phyloP scores from a whole-genome alignment of 2,888 invertebrate species.

The Sesia bembeciformis region DNA sequence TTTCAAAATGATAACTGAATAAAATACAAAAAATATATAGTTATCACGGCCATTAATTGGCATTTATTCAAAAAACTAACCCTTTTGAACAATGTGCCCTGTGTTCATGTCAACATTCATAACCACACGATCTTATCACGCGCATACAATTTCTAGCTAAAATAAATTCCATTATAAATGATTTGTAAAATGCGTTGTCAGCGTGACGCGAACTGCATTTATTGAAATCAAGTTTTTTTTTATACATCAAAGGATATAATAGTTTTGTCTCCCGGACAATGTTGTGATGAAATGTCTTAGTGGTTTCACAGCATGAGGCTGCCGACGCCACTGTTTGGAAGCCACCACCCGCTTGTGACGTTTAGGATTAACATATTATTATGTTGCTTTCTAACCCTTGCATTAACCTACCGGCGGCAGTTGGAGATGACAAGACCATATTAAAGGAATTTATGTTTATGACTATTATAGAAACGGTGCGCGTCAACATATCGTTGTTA shows the following conservation, averaged over 20 bases:
- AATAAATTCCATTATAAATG: constrained; percentile 63
- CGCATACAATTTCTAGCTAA: constrained; percentile 36
- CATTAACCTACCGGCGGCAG: constrained; percentile 10
- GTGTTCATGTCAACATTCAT: not conserved
- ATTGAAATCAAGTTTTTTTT: constrained; percentile 42
- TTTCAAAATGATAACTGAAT: no score
- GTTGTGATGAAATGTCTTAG: constrained; percentile 59
- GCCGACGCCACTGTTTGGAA: constrained; percentile 54
- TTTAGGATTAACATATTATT: constrained; percentile 50
- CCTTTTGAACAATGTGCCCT: constrained; percentile 22
- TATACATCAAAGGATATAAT: constrained; percentile 40
- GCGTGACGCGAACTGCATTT: constrained; percentile 54
- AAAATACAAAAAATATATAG: constrained; percentile 11
- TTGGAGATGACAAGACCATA: constrained; percentile 9
- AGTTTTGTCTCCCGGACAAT: constrained; percentile 51
- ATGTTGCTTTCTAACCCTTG: constrained; percentile 48
- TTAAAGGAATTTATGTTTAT: constrained; percentile 32
- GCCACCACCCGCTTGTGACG: constrained; percentile 46
- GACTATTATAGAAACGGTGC: constrained; percentile 24
- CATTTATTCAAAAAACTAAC: constrained; percentile 37
- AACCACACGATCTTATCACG: constrained; percentile 47
- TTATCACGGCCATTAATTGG: constrained; percentile 52
- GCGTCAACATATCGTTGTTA: not conserved
- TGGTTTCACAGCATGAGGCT: constrained; percentile 55
- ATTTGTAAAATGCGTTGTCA: constrained; percentile 66